These are phyloP conservation scores for Reticulitermes lucifugus DNA, from an alignment of 2,888 invertebrate genomes.

Conservation along the genomic window DNA sequence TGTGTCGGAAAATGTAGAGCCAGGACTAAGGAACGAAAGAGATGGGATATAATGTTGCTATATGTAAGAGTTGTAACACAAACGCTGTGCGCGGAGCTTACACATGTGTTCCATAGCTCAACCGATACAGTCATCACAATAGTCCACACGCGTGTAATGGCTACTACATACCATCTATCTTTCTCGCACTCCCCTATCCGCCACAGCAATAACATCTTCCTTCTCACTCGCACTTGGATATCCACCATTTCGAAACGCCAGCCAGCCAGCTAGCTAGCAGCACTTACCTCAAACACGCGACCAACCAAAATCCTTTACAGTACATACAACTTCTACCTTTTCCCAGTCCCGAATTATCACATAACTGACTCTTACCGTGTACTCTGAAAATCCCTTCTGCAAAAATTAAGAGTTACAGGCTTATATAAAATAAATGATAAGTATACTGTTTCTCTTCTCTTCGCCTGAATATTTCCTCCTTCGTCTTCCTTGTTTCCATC, in stretches of 20 bases:
- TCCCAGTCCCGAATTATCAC: neutral
- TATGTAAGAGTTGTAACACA: no score
- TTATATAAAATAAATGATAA: constrained; percentile 2
- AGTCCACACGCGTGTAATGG: neutral
- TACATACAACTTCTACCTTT: neutral
- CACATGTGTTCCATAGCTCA: neutral
- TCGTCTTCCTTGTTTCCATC: constrained; percentile 14
- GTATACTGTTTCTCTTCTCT: neutral
- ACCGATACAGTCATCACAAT: neutral
- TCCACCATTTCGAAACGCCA: constrained; percentile 34
- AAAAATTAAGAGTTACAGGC: neutral
- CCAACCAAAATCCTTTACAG: no score
- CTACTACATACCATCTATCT: constrained; percentile 28
- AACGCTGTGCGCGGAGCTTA: no score
- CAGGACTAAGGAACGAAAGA: neutral
- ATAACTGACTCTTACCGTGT: neutral
- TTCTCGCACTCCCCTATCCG: constrained; percentile 47
- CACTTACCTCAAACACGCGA: constrained; percentile 16
- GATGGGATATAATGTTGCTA: neutral
- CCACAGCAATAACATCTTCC: constrained; percentile 22
- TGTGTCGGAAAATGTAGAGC: neutral
- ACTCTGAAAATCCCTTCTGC: neutral
- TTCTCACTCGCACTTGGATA: constrained; percentile 36
- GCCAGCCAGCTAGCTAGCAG: neutral
- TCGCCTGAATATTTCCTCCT: constrained; percentile 18